Base-by-base conservation (phyloP, 2,888 invertebrate genomes). In the Tetramorium bicarinatum region DNA sequence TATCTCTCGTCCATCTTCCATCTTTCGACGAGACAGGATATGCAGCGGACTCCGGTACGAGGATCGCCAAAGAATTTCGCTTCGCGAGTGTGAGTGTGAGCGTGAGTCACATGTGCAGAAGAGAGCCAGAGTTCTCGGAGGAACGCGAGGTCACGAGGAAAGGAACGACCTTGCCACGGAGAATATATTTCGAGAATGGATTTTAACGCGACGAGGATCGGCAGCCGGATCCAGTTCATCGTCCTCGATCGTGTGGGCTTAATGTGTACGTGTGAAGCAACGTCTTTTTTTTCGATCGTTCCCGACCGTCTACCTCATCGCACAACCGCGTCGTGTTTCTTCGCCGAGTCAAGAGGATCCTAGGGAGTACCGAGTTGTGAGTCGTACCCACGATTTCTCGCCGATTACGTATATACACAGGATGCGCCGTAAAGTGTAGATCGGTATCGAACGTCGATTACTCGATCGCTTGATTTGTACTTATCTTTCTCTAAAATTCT, bases 121-220 rank as follows among this genome's bases (percentile, higher is more conserved):
- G 82, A 56, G 81, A 88, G 86, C 85, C 79, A 87, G 74, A 69
- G 86, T 88, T 88, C 88, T 69, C 85, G 71, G 61, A 76, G 86
- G 89, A 88, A 88, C 85, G 85, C 87, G 84, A 84, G 88, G 79
- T 82, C 71, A 61, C 64, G 82, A 83, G 81, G 89, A 90, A 90
- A 88, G 88, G 90, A 86, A 90, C 74, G 88, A 83, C 89, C 89
- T 90, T 90, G 88, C 90, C 38, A 15, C 62, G 79, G 79, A 71
- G 89, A 79, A 90, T 87, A 72, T 80, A 90, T 86, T 86, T 90
- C 87, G 80, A 80, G 79, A 84, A 84, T 85, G 84, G 85, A 82
- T 69, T 67, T 74, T 62, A 74, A 34, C 25, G 38, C 29, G n/a
- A 15, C 67, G 29, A 52, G 76, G 89, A 89, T 82, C 52, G 52